phyloP scores from a whole-genome alignment of 35 echinoderm and acorn worm genomes.

The Apostichopus californicus region DNA sequence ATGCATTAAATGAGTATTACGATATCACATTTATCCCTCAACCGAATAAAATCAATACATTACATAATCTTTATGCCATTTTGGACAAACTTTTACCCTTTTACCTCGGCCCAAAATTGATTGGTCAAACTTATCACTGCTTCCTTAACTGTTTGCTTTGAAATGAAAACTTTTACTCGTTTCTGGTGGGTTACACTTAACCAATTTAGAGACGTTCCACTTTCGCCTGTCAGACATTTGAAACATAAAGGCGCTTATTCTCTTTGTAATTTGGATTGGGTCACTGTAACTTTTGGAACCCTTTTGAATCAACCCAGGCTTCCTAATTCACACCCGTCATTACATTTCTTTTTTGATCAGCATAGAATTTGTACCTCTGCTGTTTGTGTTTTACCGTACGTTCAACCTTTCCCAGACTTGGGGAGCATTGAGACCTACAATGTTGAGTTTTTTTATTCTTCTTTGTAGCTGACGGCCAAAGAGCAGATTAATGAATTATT shows the following conservation, averaged over 20 bases:
- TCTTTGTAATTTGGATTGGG: not conserved
- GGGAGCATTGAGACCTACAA: not conserved
- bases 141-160: no score
- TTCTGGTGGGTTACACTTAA: no score
- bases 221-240: no score
- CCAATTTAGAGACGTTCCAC: no score
- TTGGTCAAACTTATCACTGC: no score
- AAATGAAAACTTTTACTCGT: no score
- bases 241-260: not conserved
- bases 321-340: not conserved
- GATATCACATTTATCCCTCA: no score
- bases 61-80: no score
- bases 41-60: no score
- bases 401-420: not conserved
- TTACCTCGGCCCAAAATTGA: no score
- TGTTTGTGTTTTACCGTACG: not conserved
- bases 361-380: not conserved
- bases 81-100: no score
- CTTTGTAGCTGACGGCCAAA: conserved; percentile 83
- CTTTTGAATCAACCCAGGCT: not conserved
- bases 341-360: not conserved
- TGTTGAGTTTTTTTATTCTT: conserved; percentile 25
- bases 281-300: not conserved
- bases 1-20: no score
- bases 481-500: conserved; percentile 95